Evolutionary conservation across 2,888 invertebrate genomes (phyloP).

Genomic region (Hesperia comma): DNA sequence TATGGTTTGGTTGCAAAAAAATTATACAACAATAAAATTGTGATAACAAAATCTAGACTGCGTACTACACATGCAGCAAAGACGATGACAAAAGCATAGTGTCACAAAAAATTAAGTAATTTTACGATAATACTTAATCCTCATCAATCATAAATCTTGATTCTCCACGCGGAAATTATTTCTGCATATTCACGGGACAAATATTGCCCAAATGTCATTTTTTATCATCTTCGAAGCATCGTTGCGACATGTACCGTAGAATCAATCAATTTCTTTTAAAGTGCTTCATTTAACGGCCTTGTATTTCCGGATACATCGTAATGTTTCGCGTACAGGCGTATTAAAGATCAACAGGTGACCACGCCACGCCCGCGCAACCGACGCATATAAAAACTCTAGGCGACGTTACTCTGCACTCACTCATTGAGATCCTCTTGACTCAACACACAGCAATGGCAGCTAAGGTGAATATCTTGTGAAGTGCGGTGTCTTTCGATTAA

Average conservation of each 20-base stretch:
- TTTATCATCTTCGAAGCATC: conserved; percentile 31
- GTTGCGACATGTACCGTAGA: conserved; percentile 19
- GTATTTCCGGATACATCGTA: conserved; percentile 57
- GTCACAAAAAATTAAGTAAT: too few species aligned
- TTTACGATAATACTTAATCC: too few species aligned
- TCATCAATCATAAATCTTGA: neutral
- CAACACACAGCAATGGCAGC: conserved; percentile 70
- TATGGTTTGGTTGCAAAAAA: too few species aligned
- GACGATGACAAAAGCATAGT: too few species aligned
- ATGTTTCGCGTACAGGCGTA: conserved; percentile 46
- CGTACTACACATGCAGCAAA: too few species aligned
- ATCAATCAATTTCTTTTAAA: conserved; percentile 47
- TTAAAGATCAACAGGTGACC: conserved; percentile 73
- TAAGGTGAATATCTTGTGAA: conserved; percentile 66
- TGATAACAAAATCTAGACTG: too few species aligned
- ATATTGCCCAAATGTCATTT: neutral
- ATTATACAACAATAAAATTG: too few species aligned
- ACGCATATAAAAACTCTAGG: conserved; percentile 69
- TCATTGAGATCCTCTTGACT: conserved; percentile 67
- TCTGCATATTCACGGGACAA: conserved; percentile 3
- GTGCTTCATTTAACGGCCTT: conserved; percentile 52
- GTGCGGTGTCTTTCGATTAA: conserved; percentile 3
- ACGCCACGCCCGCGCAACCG: conserved; percentile 69
- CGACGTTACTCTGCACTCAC: conserved; percentile 63
- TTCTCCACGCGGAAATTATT: conserved; percentile 9